phyloP scores from a whole-genome alignment of 37 sponge, comb jelly and placozoan species.

The Oscarella lobularis region DNA sequence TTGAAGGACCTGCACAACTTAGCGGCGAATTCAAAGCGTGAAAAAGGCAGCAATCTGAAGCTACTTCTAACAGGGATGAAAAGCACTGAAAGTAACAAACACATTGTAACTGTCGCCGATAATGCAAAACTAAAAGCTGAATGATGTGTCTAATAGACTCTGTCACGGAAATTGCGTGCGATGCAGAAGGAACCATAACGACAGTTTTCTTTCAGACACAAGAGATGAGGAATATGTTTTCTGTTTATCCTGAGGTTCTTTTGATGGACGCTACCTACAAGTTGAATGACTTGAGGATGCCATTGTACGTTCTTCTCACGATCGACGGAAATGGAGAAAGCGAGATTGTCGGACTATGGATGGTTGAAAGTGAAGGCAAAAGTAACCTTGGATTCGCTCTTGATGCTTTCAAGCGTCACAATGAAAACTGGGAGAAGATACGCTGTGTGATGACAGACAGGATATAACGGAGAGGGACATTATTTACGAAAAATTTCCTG shows the following conservation, averaged over 20 bases:
- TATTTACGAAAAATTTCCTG: too few relatives aligned
- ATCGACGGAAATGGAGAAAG: constrained; percentile 24
- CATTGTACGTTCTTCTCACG: constrained; percentile 7
- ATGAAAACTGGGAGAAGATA: not conserved
- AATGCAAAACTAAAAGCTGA: too few relatives aligned
- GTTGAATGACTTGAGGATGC: constrained; percentile 13
- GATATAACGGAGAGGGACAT: too few relatives aligned
- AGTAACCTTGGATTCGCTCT: not conserved
- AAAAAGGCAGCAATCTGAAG: too few relatives aligned
- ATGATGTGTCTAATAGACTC: too few relatives aligned
- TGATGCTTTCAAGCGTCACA: constrained; percentile 10
- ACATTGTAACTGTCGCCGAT: too few relatives aligned
- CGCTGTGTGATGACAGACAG: constrained; percentile 18
- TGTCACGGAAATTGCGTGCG: too few relatives aligned
- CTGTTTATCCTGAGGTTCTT: constrained; percentile 7
- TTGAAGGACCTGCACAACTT: too few relatives aligned
- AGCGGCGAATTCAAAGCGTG: too few relatives aligned
- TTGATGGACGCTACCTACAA: constrained; percentile 23
- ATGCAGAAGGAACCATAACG: too few relatives aligned
- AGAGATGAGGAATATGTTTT: constrained; percentile 4
- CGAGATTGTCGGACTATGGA: constrained; percentile 10
- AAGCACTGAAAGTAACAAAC: too few relatives aligned
- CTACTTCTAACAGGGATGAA: too few relatives aligned
- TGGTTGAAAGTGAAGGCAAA: constrained; percentile 7
- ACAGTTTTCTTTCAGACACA: constrained; percentile 13